phyloP scores from a whole-genome alignment of 2,797 vertebrate genomes.

The Dipus sagitta region DNA sequence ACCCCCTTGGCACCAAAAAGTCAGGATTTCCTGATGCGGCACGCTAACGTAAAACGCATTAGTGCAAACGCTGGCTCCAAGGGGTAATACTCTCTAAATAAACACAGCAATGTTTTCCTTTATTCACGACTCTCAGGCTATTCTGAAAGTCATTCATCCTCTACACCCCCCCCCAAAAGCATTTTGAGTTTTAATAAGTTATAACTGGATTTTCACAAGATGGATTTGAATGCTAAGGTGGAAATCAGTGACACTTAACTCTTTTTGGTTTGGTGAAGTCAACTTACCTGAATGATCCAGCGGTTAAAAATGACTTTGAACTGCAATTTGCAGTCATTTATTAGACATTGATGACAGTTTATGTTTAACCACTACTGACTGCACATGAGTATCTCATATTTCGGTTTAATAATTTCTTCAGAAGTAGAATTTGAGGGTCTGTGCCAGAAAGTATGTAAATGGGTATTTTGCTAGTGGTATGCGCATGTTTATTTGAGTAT shows the following conservation, averaged over 20 bases:
- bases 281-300: constrained; percentile 63
- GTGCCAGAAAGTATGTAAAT: not conserved
- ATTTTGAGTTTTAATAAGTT: constrained; percentile 86
- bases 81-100: constrained; percentile 89
- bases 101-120: constrained; percentile 86
- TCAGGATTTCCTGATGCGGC: constrained; percentile 90
- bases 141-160: constrained; percentile 83
- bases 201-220: constrained; percentile 82
- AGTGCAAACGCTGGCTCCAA: constrained; percentile 88
- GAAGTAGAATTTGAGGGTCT: not conserved
- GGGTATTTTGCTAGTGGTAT: not conserved
- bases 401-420: constrained; percentile 41
- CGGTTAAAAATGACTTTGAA: constrained; percentile 59
- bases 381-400: constrained; percentile 14
- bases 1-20: constrained; percentile 89
- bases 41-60: constrained; percentile 91
- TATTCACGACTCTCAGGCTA: constrained; percentile 83
- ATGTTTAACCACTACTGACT: constrained; percentile 37
- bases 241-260: constrained; percentile 75
- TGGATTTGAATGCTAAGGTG: constrained; percentile 80
- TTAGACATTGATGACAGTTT: constrained; percentile 30
- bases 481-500: not conserved
- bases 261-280: constrained; percentile 71
- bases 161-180: constrained; percentile 66
- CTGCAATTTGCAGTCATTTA: not conserved